Evolutionary conservation across 2,113 vertebrate species (phyloP), one percentile per base, ranked within the genome.

Genomic region (Megaleporinus macrocephalus): DNA sequence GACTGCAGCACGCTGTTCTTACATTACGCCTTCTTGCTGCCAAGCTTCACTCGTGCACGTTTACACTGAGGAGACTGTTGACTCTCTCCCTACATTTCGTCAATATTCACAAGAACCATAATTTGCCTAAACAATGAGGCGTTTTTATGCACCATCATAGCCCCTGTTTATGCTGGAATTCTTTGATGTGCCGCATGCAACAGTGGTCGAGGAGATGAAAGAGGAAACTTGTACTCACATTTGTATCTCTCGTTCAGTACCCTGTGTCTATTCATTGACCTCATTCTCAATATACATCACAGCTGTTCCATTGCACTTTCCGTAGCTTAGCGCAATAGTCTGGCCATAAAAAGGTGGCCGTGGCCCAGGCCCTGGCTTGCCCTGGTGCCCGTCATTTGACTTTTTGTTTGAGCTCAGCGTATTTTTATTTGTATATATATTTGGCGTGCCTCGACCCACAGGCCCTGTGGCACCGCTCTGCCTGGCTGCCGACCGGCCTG

Each of bases 1-100:
- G 65, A 70, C 55, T 30, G 77, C 22, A 65, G 10, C 77, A 70
- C n/a, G 36, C 65, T 79, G 49, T 20, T 79, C 29, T 27, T 36
- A 57, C 65, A 44, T 44, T 69, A 69, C 55, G 30, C 16, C 4
- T 10, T 70, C 65, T 57, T 4, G n/a, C 65, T 70, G 77, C 63
- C 53, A 24, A 33, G 75, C 20, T 77, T 77, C 30, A 36, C 76
- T 78, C 63, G 20, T 69, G 63, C 49, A 36, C 47, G 29, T 69
- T 69, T 49, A 24, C 49, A 55, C 33, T 7, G 63, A 63, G 30
- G 76, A 33, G 47, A 36, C 66, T 68, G 66, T 62, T 1, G 26
- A 30, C 75, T 66, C 36, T 20, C 62, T 66, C 66, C 57, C 63
- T 66, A 44, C 66, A 44, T 44, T 59, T 49, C 22, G 29, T 79